phyloP scores from a whole-genome alignment of 2,113 vertebrate species.

The Gymnorhina tibicen region DNA sequence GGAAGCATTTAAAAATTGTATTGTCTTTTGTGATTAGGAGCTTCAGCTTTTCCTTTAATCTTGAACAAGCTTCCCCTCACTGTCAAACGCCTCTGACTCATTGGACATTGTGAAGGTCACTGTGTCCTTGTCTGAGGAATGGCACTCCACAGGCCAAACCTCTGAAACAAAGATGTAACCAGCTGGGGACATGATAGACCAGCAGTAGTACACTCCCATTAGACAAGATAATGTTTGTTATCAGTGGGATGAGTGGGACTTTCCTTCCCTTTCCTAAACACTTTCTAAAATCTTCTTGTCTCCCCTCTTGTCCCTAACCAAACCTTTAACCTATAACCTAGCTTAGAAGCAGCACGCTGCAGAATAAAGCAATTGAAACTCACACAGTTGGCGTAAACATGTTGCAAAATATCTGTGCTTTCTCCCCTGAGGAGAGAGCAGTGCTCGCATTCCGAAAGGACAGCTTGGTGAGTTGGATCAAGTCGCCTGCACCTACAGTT shows the following conservation, averaged over 20 bases:
- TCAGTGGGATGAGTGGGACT: neutral
- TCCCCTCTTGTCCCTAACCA: neutral
- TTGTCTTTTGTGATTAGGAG: neutral
- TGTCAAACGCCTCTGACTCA: neutral
- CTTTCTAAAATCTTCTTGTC: neutral
- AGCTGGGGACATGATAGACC: neutral
- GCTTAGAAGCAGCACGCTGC: neutral
- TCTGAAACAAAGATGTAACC: neutral
- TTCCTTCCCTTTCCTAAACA: neutral
- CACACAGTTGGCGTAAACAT: neutral
- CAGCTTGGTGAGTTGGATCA: neutral
- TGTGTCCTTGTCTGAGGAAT: neutral
- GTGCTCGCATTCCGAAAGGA: neutral
- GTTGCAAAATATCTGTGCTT: neutral
- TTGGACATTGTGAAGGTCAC: rapidly evolving
- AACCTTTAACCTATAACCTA: neutral
- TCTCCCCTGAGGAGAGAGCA: neutral
- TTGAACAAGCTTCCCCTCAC: neutral
- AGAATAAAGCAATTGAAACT: neutral
- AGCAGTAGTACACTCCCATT: neutral
- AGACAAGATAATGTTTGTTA: neutral
- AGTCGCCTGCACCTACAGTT: rapidly evolving
- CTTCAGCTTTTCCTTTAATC: neutral
- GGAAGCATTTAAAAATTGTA: neutral
- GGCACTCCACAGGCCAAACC: neutral